Percentiles rank a stretch among this genome's conserved stretches.
Conservation (phyloP, 2,888 invertebrate species). For the Napeogenes inachia region DNA sequence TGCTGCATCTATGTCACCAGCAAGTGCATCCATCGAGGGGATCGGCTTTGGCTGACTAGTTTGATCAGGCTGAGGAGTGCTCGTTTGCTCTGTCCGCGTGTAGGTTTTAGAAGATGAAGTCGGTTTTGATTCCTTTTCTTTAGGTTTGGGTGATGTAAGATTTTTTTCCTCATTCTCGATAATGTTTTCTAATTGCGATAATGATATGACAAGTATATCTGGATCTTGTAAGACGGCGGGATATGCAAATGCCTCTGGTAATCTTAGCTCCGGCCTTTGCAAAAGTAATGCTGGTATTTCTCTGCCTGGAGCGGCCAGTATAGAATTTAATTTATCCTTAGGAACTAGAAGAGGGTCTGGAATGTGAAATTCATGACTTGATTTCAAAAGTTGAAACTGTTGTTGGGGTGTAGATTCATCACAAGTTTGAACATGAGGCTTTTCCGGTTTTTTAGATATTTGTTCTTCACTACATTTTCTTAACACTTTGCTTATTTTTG, state of each 20-base stretch:
- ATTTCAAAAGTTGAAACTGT: conserved; percentile 83
- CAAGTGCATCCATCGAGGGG: conserved; percentile 66
- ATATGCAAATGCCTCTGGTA: conserved; percentile 85
- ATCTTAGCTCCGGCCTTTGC: conserved; percentile 83
- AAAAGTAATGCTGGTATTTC: conserved; percentile 87
- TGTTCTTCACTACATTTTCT: conserved; percentile 53
- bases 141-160: conserved; percentile 34
- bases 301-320: conserved; percentile 83
- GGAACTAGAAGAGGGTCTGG: conserved; percentile 90
- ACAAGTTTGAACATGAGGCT: conserved; percentile 42
- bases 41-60: conserved; percentile 50
- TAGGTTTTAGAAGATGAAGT: conserved; percentile 41
- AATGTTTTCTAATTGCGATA: conserved; percentile 83
- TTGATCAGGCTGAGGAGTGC: conserved; percentile 38
- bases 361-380: conserved; percentile 82
- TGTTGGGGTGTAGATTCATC: conserved; percentile 81
- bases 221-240: conserved; percentile 86
- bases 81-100: conserved; percentile 42
- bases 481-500: conserved; percentile 62
- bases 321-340: conserved; percentile 83
- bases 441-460: conserved; percentile 46
- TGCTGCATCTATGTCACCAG: conserved; percentile 82
- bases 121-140: conserved; percentile 41
- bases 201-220: conserved; percentile 85
- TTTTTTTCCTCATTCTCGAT: conserved; percentile 70